Evolutionary conservation across 2,797 vertebrate species (phyloP).

Genomic region (Eleutherodactylus coqui): DNA sequence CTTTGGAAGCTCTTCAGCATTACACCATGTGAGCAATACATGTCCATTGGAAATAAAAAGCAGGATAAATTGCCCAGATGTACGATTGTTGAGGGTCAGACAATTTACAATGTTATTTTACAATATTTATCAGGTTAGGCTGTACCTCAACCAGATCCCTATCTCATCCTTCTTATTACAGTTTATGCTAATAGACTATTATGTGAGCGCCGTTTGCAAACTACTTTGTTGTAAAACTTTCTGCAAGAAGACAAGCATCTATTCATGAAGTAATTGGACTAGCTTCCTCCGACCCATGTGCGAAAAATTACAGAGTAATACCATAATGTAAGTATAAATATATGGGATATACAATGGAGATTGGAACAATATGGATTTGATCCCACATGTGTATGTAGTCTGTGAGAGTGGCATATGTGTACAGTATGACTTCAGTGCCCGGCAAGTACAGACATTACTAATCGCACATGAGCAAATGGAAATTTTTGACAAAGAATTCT

Average conservation of each 20-base stretch:
- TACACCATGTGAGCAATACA: background rate
- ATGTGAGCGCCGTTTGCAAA: slow-evolving; percentile 18
- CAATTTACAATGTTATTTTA: slow-evolving; percentile 47
- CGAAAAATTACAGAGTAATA: slow-evolving; percentile 59
- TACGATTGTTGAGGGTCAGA: background rate
- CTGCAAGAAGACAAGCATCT: slow-evolving; percentile 39
- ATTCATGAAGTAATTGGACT: slow-evolving; percentile 52
- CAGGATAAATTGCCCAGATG: background rate
- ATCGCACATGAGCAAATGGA: background rate
- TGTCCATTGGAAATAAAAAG: slow-evolving; percentile 35
- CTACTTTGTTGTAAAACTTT: slow-evolving; percentile 43
- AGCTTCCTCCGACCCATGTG: slow-evolving; percentile 50
- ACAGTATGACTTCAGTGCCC: slow-evolving; percentile 6
- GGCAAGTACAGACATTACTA: slow-evolving; percentile 13
- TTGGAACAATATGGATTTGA: slow-evolving; percentile 65
- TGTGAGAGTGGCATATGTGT: slow-evolving; percentile 62
- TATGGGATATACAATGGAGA: slow-evolving; percentile 50
- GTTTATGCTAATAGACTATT: slow-evolving; percentile 38
- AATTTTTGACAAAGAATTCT: background rate
- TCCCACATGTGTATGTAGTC: slow-evolving; percentile 60
- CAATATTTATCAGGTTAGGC: slow-evolving; percentile 40
- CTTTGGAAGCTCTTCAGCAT: background rate
- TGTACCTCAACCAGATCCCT: slow-evolving; percentile 46
- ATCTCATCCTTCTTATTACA: slow-evolving; percentile 40
- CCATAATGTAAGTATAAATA: slow-evolving; percentile 61